Evolutionary conservation across 2,888 invertebrate species (phyloP), one percentile per base, ranked within the genome.

Genomic region (Chloromyia formosa): DNA sequence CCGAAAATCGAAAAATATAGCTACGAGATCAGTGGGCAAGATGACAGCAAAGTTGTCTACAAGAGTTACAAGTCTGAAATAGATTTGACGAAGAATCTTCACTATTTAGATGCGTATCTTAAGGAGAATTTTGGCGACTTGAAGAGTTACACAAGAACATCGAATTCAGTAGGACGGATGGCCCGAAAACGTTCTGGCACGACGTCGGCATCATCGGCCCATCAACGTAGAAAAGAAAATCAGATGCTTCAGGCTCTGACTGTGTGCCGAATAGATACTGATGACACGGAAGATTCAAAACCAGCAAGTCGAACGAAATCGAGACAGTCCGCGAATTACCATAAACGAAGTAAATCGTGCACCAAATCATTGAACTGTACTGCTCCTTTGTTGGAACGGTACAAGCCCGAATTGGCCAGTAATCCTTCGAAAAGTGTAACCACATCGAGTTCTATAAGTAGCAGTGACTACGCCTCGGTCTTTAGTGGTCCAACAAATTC

Each of bases 21-120:
- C 4, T 12, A 20, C 27, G 27, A 66, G 18, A 42, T 64, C 56
- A n/a, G 23, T 42, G 3, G 2, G 27, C 35, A 22, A n/a, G 69
- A 64, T 12, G 58, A 71, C 42, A 66, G 40, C 71, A 78, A 66
- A 45, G 73, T 83, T 16, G 80, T 84, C 60, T 85, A 85, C 75
- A 85, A 85, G 78, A 85, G 85, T 77, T 85, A 85, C 77, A 85
- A 85, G 74, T 85, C 85, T 1, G 85, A 85, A 78, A 81, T 85
- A 54, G 85, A 85, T 78, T 79, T 85, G 4, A 84, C 85, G 49
- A 84, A 84, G 75, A 85, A 85, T 77, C 79, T 85, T 5, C 83
- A 84, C 76, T 85, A 84, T 72, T 77, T 85, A 66, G 85, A 85
- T 75, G 83, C 84, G 4, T 85, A 85, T 76, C 76, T 85, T n/a